phyloP scores from a whole-genome alignment of 2,797 vertebrate genomes.

The Sciurus vulgaris region DNA sequence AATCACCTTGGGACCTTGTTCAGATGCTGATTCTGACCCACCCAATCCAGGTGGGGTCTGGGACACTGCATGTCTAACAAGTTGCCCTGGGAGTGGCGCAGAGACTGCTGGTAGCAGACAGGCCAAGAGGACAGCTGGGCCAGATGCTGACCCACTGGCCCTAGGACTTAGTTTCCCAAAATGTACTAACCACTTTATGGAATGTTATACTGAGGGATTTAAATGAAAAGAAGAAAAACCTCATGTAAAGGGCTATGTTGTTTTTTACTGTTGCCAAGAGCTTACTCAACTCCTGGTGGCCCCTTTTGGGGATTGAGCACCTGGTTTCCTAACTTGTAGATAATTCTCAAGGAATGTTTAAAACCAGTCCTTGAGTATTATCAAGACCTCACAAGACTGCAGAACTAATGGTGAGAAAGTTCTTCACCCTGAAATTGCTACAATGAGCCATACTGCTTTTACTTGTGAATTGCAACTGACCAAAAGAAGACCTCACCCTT shows the following conservation, averaged over 20 bases:
- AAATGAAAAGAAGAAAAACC: background rate
- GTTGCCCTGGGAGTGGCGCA: background rate
- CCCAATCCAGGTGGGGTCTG: too few relatives aligned
- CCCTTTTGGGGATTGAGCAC: constrained; percentile 29
- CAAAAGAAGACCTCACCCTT: background rate
- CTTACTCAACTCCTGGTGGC: background rate
- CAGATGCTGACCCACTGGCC: too few relatives aligned
- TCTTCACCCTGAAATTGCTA: constrained; percentile 1
- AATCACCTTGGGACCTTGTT: background rate
- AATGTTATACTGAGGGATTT: constrained; percentile 8
- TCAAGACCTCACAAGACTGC: background rate
- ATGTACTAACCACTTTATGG: background rate
- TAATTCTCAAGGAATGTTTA: constrained; percentile 61
- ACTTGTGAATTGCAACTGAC: background rate
- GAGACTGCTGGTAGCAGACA: too few relatives aligned
- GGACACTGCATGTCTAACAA: background rate
- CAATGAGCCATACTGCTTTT: background rate
- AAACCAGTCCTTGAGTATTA: constrained; percentile 57
- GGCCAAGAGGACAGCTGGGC: background rate
- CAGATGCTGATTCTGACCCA: background rate
- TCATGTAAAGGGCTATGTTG: constrained; percentile 34
- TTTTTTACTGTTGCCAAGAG: constrained; percentile 26
- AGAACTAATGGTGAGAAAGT: constrained; percentile 13
- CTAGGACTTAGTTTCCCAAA: background rate
- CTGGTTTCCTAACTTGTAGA: constrained; percentile 57